Evolutionary conservation across 1,140 invertebrate species (phyloP), one percentile per base, ranked within the genome.

Genomic region (Galleria mellonella): DNA sequence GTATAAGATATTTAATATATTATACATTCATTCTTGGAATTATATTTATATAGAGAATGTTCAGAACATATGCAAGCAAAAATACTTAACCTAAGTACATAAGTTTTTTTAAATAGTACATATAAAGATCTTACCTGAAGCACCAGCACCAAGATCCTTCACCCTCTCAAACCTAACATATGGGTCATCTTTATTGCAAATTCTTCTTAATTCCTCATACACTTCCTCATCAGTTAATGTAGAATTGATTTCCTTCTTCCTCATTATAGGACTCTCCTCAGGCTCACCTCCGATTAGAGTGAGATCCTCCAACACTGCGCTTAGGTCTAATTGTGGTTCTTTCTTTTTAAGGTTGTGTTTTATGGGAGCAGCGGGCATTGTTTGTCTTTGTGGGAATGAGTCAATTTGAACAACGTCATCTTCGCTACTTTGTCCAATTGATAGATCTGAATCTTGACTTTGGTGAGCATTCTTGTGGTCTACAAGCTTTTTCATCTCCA

Each of bases 131-230:
- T 72, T 68, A 87, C 86, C 86, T 13, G 96, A 95, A 33, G 94
- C 94, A 31, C 94, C 94, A 30, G 93, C 94, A 9, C 97, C 97
- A 48, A 98, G 91, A 82, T 98, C 96, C 65, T 94, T 94, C 51
- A 92, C 90, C 37, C 83, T 87, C 62, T 93, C 90, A 83, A 97
- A 98, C 51, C 95, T 91, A 27, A 91, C 83, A 56, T 93, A 90
- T 0, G 94, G 94, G 83, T 96, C 90, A 31, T 91, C 91, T 1
- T 87, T 83, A 64, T 94, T 93, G 56, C 94, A 95, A 58, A 95
- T 92, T 68, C 90, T 87, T 77, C 90, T 87, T 59, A 99, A 88
- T 72, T 96, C 94, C 29, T 91, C 91, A 78, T 96, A 93, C 9
- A 98, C 91, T 84, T 98, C 94, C 47, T 94, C 92, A 75, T 98